Percentiles rank a stretch among this genome's conserved stretches.
These are phyloP conservation scores for Camelus dromedarius DNA, from an alignment of 2,113 vertebrate species.

Conservation along the genomic window DNA sequence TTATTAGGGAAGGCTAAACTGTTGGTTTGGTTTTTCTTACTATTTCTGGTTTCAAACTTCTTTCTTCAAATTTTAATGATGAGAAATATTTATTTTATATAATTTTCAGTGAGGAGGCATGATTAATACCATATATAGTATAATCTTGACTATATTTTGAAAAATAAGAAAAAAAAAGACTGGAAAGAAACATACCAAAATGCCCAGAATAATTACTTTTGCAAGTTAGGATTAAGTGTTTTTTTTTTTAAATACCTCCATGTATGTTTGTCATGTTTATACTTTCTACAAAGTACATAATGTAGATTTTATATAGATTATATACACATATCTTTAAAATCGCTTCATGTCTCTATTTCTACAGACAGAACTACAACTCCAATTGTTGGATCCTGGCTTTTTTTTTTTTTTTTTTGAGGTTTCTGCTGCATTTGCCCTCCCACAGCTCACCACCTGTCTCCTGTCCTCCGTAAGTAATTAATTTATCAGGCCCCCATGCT, in stretches of 20 bases:
- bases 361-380: not conserved
- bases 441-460: conserved; percentile 11
- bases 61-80: conserved; percentile 5
- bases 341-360: not conserved
- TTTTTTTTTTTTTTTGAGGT: not conserved
- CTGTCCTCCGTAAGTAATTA: conserved; percentile 13
- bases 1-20: not conserved
- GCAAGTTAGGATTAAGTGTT: not conserved
- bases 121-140: not conserved
- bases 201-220: not conserved
- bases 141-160: not conserved
- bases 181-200: not conserved
- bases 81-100: not conserved
- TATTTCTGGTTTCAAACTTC: conserved; percentile 14
- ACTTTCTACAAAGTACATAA: not conserved
- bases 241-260: not conserved
- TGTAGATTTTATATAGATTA: not conserved
- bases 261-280: not conserved
- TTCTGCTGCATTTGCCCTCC: not conserved
- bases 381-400: not conserved
- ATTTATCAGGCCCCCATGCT: not conserved
- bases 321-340: not conserved
- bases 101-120: not conserved
- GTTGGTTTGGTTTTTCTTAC: not conserved
- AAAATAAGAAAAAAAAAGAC: not conserved